Evolutionary conservation across 2,113 vertebrate genomes (phyloP).

Genomic region (Poecile atricapillus): DNA sequence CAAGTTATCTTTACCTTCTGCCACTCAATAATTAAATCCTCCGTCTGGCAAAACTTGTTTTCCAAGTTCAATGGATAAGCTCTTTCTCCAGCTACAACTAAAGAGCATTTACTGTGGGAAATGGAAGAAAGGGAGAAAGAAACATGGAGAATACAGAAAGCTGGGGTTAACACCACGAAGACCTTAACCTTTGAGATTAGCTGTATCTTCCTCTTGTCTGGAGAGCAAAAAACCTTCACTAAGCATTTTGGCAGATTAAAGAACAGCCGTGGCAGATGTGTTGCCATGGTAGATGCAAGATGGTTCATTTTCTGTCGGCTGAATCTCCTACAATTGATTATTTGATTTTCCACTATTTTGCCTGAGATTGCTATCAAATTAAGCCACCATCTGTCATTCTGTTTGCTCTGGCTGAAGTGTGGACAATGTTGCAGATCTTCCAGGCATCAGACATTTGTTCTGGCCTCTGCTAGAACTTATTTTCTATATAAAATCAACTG

Average conservation of each 20-base stretch:
- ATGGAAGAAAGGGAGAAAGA: neutral
- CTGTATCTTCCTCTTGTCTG: neutral
- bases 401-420: neutral
- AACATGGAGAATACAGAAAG: neutral
- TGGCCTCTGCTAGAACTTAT: neutral
- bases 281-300: conserved; percentile 3
- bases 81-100: neutral
- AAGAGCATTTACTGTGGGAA: neutral
- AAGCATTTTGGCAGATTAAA: neutral
- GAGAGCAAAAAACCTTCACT: neutral
- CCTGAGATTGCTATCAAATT: conserved; percentile 11
- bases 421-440: neutral
- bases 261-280: neutral
- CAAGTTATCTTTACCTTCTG: neutral
- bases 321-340: conserved; percentile 1
- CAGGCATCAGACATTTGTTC: neutral
- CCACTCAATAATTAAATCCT: neutral
- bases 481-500: neutral
- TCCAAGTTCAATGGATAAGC: neutral
- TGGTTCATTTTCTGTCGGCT: conserved; percentile 21
- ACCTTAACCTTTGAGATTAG: neutral
- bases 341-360: conserved; percentile 47
- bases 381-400: conserved; percentile 12
- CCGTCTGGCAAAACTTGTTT: neutral
- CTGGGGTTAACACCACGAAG: neutral